Percentiles rank a stretch among this genome's conserved stretches.
phyloP scores from a whole-genome alignment of 2,797 vertebrate genomes.

The Cuculus canorus region DNA sequence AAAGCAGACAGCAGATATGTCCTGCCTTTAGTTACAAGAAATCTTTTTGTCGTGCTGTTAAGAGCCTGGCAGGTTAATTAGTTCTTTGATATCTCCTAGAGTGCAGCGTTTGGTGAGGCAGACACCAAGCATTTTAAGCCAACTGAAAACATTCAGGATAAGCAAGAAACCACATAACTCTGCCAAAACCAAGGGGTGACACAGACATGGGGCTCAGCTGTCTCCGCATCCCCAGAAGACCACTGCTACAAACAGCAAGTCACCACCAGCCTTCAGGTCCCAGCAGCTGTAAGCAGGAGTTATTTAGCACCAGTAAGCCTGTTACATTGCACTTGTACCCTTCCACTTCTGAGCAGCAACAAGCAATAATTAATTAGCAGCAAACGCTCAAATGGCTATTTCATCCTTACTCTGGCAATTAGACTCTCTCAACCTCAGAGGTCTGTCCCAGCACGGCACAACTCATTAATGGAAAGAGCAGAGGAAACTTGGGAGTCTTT shows the following conservation, averaged over 20 bases:
- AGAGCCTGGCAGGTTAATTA: background rate
- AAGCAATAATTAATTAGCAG: slow-evolving; percentile 9
- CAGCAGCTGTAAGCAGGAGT: background rate
- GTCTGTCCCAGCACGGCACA: background rate
- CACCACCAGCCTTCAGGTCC: background rate
- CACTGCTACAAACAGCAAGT: background rate
- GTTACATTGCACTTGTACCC: background rate
- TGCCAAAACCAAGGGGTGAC: fast-evolving
- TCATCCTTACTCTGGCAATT: slow-evolving; percentile 27
- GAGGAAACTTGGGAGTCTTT: background rate
- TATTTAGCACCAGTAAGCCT: background rate
- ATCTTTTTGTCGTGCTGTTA: background rate
- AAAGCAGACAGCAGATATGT: background rate
- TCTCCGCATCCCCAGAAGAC: background rate
- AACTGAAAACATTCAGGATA: background rate
- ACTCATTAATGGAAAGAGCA: background rate
- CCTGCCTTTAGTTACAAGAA: background rate
- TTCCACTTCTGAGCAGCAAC: background rate
- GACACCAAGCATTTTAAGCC: background rate
- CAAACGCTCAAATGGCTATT: background rate
- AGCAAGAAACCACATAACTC: background rate
- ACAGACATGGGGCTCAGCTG: background rate
- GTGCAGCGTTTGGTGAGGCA: background rate
- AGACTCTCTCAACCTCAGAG: slow-evolving; percentile 9
- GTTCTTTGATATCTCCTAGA: background rate